A percentile compares a stretch with the other conserved stretches of the same genome.
Conservation (phyloP, 2,113 vertebrate species). For the Caracal caracal region DNA sequence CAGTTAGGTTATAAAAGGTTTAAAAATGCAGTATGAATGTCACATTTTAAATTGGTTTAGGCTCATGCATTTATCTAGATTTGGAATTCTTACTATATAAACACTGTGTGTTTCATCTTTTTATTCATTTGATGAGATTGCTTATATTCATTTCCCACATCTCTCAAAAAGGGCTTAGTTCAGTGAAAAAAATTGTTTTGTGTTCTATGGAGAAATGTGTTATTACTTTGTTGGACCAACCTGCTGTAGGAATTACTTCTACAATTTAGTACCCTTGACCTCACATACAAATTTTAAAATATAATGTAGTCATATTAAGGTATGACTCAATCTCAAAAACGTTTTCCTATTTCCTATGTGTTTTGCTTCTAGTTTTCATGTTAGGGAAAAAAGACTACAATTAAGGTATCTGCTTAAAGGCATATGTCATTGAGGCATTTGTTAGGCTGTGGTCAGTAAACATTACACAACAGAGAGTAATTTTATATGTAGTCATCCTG, state of each 20-base stretch:
- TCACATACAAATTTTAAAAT: neutral
- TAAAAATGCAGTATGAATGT: neutral
- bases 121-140: neutral
- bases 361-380: neutral
- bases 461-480: neutral
- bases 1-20: neutral
- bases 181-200: constrained; percentile 7
- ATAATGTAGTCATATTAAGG: neutral
- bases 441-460: neutral
- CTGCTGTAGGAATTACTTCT: neutral
- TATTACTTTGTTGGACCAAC: neutral
- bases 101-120: neutral
- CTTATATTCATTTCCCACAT: neutral
- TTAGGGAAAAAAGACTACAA: constrained; percentile 5
- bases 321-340: neutral
- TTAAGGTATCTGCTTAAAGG: neutral
- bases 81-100: constrained; percentile 10
- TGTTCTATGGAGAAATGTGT: constrained; percentile 33
- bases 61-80: constrained; percentile 4
- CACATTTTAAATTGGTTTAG: constrained; percentile 2
- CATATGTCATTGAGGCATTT: neutral
- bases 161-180: constrained; percentile 21
- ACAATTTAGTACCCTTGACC: neutral
- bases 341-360: neutral
- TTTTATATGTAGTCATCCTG: constrained; percentile 15